Base-by-base conservation (phyloP, 1,140 invertebrate genomes). In the Philotrypesis tridentata region DNA sequence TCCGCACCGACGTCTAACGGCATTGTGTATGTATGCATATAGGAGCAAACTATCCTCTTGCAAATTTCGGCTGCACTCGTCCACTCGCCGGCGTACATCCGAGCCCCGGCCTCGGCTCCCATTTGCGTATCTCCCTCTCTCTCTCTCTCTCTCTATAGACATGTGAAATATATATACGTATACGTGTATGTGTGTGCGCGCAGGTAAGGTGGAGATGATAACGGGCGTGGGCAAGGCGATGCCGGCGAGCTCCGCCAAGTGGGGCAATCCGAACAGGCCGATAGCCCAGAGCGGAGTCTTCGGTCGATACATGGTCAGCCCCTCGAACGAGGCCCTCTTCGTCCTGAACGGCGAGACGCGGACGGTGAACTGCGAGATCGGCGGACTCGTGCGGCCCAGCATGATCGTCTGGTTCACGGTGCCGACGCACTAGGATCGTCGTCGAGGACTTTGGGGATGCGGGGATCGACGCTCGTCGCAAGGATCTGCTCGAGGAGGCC, bases 321-420 rank as follows among this genome's bases (percentile, higher is more conserved):
- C 95, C 3, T 94, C 95, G 40, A 94, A 93, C 84, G 94, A 95
- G 80, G 95, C 95, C 7, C 91, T 96, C 23, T 95, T 96, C 87
- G 95, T 96, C 61, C 91, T 96, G 63, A 96, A 96, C 86, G 95
- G 95, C 1, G 93, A 95, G 85, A 94, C 94, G 43, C 92, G 94
- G 85, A 95, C 95, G 21, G 95, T 96, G 72, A 96, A 96, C 88
- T 97, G 96, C 91, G 95, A 96, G 89, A 95, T 96, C 74, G 95
- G 95, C 37, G 94, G 94, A 61, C 91, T 95, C 12, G 91, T 93
- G 14, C 94, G 95, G 89, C 95, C 95, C 8, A 92, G 93, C 79
- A 92, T 94, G 31, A 91, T 95, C 60, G 94, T 95, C 12, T 96
- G 95, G 95, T 94, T 95, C 33, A 93, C 93, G 31, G 88, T 92